phyloP scores from a whole-genome alignment of 2,113 vertebrate genomes.

The Pyxicephalus adspersus region DNA sequence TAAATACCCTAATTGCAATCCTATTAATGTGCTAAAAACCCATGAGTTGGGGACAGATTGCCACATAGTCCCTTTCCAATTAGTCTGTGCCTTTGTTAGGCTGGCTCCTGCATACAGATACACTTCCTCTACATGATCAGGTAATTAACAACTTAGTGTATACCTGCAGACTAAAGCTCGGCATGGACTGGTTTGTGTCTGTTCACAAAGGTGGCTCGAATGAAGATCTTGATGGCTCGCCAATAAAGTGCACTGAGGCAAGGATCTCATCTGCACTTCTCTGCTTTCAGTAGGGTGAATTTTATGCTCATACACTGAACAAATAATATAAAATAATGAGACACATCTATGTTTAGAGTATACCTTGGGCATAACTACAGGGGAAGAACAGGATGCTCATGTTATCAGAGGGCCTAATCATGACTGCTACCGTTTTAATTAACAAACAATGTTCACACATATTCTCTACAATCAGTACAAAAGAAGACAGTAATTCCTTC shows the following conservation, averaged over 20 bases:
- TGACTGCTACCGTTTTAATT: too few species aligned
- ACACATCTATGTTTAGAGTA: neutral
- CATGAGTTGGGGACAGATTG: conserved; percentile 55
- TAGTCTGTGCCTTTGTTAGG: conserved; percentile 47
- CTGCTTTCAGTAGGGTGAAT: too few species aligned
- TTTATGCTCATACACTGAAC: too few species aligned
- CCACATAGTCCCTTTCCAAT: conserved; percentile 53
- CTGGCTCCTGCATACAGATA: conserved; percentile 55
- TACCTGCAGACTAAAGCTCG: conserved; percentile 37
- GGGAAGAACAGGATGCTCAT: neutral
- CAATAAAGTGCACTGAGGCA: neutral
- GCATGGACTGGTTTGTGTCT: neutral
- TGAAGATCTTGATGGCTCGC: neutral
- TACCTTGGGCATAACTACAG: neutral
- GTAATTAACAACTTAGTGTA: conserved; percentile 43
- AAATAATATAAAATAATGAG: too few species aligned
- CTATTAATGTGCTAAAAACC: conserved; percentile 57
- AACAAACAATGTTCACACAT: too few species aligned
- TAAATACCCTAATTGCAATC: conserved; percentile 56
- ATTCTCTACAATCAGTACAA: too few species aligned
- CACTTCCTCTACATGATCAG: conserved; percentile 28
- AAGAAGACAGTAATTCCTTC: too few species aligned
- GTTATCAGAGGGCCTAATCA: too few species aligned
- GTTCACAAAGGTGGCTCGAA: neutral
- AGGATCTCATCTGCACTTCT: neutral